These are phyloP conservation scores for Vombatus ursinus DNA, from an alignment of 2,113 vertebrate species.

Conservation along the genomic window DNA sequence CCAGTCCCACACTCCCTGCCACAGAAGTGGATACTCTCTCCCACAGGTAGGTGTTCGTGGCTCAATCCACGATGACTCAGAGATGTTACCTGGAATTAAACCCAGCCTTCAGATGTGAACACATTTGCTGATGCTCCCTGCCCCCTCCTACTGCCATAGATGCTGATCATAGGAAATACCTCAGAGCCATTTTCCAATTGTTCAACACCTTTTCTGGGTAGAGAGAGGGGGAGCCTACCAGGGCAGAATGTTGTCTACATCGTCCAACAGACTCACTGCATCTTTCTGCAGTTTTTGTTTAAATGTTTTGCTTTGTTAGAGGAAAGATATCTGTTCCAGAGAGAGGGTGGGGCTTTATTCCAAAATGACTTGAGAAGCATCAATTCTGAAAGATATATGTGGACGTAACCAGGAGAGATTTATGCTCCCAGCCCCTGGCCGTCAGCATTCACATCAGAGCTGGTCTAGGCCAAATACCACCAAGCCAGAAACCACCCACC, in stretches of 20 bases:
- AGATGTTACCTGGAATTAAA: slow-evolving; percentile 60
- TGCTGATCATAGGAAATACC: background rate
- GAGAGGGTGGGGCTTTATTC: slow-evolving; percentile 1
- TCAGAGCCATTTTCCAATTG: background rate
- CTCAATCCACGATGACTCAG: slow-evolving; percentile 24
- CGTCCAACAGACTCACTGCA: background rate
- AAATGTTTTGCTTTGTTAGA: background rate
- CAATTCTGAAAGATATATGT: slow-evolving; percentile 54
- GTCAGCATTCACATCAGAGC: slow-evolving; percentile 77
- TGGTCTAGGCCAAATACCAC: slow-evolving; percentile 81
- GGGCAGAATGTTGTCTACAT: background rate
- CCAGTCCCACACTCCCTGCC: slow-evolving; percentile 35
- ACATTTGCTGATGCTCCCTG: background rate
- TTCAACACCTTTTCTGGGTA: background rate
- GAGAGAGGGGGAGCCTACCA: background rate
- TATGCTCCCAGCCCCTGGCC: slow-evolving; percentile 70
- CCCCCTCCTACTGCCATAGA: background rate
- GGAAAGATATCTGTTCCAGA: background rate
- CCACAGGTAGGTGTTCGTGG: slow-evolving; percentile 36
- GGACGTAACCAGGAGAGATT: slow-evolving; percentile 72
- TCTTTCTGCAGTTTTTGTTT: background rate
- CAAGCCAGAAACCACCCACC: slow-evolving; percentile 80
- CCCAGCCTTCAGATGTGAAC: slow-evolving; percentile 41
- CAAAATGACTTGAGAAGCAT: slow-evolving; percentile 54
- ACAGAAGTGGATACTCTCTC: background rate